phyloP scores from a whole-genome alignment of 2,888 invertebrate genomes.

The Anticlea derivata region DNA sequence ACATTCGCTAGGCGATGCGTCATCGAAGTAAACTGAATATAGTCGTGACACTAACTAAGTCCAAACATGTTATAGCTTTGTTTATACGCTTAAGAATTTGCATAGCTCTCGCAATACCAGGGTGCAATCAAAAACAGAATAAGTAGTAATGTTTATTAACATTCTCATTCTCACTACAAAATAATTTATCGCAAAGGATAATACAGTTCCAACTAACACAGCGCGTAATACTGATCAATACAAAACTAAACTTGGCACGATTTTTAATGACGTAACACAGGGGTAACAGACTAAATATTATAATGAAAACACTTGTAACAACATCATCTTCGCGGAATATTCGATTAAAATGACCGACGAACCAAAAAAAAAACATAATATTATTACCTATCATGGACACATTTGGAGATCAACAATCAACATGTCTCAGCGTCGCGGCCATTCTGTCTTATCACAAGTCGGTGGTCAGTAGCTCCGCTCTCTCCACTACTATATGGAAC shows the following conservation, averaged over 20 bases:
- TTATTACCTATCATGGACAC: constrained; percentile 29
- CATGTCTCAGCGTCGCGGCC: constrained; percentile 9
- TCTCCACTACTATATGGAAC: constrained; percentile 93
- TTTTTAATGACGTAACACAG: constrained; percentile 48
- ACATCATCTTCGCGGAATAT: constrained; percentile 37
- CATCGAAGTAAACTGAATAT: constrained; percentile 26
- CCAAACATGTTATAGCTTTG: neutral
- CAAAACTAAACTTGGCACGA: constrained; percentile 64
- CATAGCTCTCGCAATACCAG: neutral
- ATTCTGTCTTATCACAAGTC: constrained; percentile 82
- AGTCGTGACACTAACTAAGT: constrained; percentile 10
- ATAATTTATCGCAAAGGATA: constrained; percentile 43
- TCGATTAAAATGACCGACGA: constrained; percentile 30
- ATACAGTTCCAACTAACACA: constrained; percentile 36
- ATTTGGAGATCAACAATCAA: constrained; percentile 42
- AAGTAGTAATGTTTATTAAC: constrained; percentile 44
- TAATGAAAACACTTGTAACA: constrained; percentile 31
- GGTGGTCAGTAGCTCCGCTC: constrained; percentile 91
- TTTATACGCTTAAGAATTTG: neutral
- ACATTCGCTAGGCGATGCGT: constrained; percentile 41
- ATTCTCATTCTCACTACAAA: constrained; percentile 30
- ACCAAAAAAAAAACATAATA: neutral
- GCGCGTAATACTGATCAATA: constrained; percentile 63
- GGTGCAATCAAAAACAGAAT: constrained; percentile 35
- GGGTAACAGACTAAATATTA: constrained; percentile 56